Percentiles rank a stretch among this genome's conserved stretches.
These are phyloP conservation scores for Panthera uncia DNA, from an alignment of 2,113 vertebrate species.

Conservation along the genomic window DNA sequence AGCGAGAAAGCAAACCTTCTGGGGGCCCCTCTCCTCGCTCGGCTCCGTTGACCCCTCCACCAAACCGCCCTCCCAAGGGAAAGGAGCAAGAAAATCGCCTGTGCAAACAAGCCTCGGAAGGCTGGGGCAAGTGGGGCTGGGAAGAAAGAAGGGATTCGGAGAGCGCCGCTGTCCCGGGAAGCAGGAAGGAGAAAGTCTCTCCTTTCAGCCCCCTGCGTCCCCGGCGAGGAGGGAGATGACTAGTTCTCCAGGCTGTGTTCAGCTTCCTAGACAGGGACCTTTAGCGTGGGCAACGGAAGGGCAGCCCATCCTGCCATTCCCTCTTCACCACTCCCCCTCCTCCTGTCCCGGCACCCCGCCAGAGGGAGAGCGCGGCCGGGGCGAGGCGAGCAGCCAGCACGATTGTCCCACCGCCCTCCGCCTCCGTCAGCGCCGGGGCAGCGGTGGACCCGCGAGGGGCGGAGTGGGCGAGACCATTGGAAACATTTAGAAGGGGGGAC, in stretches of 20 bases:
- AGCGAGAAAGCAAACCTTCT: neutral
- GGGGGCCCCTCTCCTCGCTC: neutral
- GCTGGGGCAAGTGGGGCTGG: neutral
- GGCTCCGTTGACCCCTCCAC: neutral
- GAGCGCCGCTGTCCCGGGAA: neutral
- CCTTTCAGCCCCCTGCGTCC: neutral
- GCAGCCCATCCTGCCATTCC: neutral
- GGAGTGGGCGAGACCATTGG: slow-evolving; percentile 78
- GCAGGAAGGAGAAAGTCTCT: slow-evolving; percentile 20
- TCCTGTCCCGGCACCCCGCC: neutral
- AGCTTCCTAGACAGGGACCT: neutral
- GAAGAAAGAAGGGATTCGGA: neutral
- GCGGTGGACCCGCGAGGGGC: slow-evolving; percentile 57
- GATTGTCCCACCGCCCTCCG: slow-evolving; percentile 14
- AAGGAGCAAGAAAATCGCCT: neutral
- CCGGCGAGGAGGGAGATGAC: neutral
- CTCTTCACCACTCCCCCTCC: neutral
- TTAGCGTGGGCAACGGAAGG: neutral
- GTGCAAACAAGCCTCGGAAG: neutral
- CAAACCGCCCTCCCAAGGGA: neutral
- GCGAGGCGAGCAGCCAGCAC: rapidly evolving
- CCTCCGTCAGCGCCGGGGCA: neutral
- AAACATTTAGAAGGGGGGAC: neutral
- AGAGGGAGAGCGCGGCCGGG: neutral
- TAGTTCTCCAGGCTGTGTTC: neutral